Evolutionary conservation across 2,888 invertebrate species (phyloP), one percentile per base, ranked within the genome.

Genomic region (Spatulosminthurus flaviceps): DNA sequence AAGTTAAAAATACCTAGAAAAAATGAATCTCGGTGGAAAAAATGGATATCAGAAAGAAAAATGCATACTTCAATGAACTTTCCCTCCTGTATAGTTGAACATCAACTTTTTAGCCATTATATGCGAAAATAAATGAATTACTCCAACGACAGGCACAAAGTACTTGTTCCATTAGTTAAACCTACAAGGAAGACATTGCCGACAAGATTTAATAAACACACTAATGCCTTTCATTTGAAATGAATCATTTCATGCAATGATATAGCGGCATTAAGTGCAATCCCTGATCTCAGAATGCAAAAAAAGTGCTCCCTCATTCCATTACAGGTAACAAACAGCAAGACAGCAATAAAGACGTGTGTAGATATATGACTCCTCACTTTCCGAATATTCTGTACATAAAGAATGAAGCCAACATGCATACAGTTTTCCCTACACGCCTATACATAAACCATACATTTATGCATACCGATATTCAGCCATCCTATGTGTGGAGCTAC

Each of bases 171-270:
- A 64, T 75, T 75, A 64, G 28, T 75, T 75, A 29, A 75, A 75
- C 61, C 75, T 64, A 34, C 60, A 75, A 64, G 21, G 64, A 61
- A 61, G 29, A 64, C 24, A 75, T 64, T 75, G 41, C 41, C 75
- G 60, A 75, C 66, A 34, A 75, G 41, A 75, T 75, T 75, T 75
- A 75, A 75, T 75, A 75, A 75, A 66, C 24, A 64, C 34, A 60
- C 61, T 64, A 41, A 75, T 75, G 41, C 75, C 34, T 51, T 73
- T 73, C 60, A 34, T n/a, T n/a, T n/a, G n/a, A n/a, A n/a, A n/a
- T n/a, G n/a, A n/a, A n/a, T n/a, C n/a, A 51, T 64, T 75, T 64
- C 75, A 75, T 64, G 34, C 75, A n/a, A 75, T 66, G 34, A 34
- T 34, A 34, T 9, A 34, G 34, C 34, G 34, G 34, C 34, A 9